phyloP scores from a whole-genome alignment of 1,140 invertebrate genomes.

The Calycopis cecrops region DNA sequence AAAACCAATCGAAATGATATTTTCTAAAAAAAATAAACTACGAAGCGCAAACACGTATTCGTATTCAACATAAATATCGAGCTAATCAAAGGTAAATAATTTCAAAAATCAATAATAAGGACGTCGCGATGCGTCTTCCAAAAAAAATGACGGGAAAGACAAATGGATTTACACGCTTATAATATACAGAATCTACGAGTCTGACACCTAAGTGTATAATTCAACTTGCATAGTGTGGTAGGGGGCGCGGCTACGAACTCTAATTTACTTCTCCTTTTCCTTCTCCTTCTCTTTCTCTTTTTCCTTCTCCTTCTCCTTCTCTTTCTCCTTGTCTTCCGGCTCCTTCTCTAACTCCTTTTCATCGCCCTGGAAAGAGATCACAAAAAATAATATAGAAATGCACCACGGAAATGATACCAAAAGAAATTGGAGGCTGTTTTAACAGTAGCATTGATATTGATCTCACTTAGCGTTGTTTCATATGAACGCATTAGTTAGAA shows the following conservation, averaged over 20 bases:
- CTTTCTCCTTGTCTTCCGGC: slow-evolving; percentile 81
- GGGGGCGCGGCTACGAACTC: slow-evolving; percentile 11
- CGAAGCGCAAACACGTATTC: slow-evolving; percentile 5
- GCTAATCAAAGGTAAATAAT: too few relatives aligned
- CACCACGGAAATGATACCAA: too few relatives aligned
- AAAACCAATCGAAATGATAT: slow-evolving; percentile 5
- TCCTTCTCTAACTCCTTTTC: slow-evolving; percentile 77
- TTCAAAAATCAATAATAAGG: slow-evolving; percentile 8
- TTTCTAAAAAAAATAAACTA: not conserved
- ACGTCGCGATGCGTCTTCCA: slow-evolving; percentile 31
- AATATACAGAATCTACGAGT: slow-evolving; percentile 62
- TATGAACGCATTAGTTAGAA: too few relatives aligned
- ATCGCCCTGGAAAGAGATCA: slow-evolving; percentile 44
- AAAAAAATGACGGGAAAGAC: slow-evolving; percentile 61
- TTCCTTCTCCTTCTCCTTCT: slow-evolving; percentile 56
- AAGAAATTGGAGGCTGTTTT: too few relatives aligned
- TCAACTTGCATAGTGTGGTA: slow-evolving; percentile 30
- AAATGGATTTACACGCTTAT: slow-evolving; percentile 71
- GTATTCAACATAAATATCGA: slow-evolving; percentile 1
- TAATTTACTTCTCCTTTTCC: slow-evolving; percentile 30
- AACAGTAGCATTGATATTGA: too few relatives aligned
- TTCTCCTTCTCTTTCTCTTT: slow-evolving; percentile 32
- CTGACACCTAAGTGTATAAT: slow-evolving; percentile 48
- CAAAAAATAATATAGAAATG: not conserved
- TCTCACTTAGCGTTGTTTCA: too few relatives aligned